phyloP scores from a whole-genome alignment of 2,797 vertebrate species.

The Uromys caudimaculatus region DNA sequence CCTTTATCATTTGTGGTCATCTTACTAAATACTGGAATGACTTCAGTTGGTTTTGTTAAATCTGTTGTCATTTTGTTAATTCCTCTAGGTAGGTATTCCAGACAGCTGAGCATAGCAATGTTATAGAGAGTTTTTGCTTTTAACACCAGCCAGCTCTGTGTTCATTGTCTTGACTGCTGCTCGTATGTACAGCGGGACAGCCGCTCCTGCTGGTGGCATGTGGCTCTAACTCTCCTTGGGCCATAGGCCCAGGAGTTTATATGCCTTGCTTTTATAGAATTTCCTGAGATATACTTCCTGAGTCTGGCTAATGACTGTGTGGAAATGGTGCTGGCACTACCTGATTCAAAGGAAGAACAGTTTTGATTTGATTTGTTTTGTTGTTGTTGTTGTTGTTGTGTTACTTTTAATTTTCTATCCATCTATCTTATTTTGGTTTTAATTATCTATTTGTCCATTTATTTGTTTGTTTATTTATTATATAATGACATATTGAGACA shows the following conservation, averaged over 20 bases:
- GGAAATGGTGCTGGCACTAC: neutral
- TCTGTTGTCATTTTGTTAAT: neutral
- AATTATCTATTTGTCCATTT: neutral
- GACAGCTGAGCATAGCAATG: neutral
- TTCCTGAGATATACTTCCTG: neutral
- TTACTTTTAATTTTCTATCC: neutral
- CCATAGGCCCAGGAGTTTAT: neutral
- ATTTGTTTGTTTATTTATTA: neutral
- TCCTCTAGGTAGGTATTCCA: neutral
- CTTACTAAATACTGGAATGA: neutral
- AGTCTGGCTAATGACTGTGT: neutral
- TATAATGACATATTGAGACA: neutral
- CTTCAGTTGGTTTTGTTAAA: neutral
- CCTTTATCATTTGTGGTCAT: neutral
- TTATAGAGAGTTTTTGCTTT: neutral
- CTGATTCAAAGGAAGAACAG: neutral
- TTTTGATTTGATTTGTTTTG: neutral
- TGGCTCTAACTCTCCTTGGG: neutral
- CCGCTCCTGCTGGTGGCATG: neutral
- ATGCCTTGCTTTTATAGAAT: neutral
- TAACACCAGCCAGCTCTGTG: neutral
- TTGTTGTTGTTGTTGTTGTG: neutral
- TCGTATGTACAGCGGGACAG: neutral
- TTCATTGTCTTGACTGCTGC: neutral
- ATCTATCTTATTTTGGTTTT: neutral